Evolutionary conservation across 2,113 vertebrate species (phyloP).

Genomic region (Mugil cephalus): DNA sequence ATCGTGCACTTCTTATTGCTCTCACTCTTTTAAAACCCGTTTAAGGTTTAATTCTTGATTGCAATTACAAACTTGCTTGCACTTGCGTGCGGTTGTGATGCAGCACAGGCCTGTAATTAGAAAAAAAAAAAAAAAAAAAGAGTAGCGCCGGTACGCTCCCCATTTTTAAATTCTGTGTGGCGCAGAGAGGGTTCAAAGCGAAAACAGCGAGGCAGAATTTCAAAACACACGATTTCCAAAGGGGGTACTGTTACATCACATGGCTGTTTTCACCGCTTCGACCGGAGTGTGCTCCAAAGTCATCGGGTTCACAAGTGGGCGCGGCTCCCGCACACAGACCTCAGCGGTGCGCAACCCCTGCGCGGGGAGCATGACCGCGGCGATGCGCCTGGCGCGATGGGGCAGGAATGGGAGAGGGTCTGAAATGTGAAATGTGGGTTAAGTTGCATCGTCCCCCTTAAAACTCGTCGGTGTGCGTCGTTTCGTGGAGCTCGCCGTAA

Average conservation of each 20-base stretch:
- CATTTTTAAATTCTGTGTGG: background rate
- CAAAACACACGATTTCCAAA: conserved; percentile 65
- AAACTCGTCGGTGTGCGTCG: conserved; percentile 23
- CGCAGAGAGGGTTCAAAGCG: conserved; percentile 7
- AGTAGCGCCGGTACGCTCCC: background rate
- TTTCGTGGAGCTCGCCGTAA: background rate
- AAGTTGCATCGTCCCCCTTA: background rate
- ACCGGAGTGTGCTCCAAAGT: conserved; percentile 71
- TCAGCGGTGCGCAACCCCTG: conserved; percentile 23
- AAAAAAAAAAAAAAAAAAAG: too few species aligned
- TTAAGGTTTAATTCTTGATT: background rate
- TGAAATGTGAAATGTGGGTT: too few species aligned
- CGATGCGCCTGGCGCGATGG: conserved; percentile 13
- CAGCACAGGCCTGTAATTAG: background rate
- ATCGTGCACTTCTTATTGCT: too few species aligned
- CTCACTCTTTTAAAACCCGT: background rate
- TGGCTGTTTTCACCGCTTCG: conserved; percentile 65
- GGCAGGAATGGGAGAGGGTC: background rate
- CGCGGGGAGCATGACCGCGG: conserved; percentile 33
- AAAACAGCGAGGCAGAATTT: conserved; percentile 46
- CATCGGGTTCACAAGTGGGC: conserved; percentile 83
- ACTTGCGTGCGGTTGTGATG: background rate
- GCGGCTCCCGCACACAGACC: conserved; percentile 64
- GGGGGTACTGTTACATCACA: conserved; percentile 54
- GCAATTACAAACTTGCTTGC: background rate